Percentiles rank a stretch among this genome's conserved stretches.
Conservation (phyloP, 2,888 invertebrate genomes). For the Drosophila atripex region DNA sequence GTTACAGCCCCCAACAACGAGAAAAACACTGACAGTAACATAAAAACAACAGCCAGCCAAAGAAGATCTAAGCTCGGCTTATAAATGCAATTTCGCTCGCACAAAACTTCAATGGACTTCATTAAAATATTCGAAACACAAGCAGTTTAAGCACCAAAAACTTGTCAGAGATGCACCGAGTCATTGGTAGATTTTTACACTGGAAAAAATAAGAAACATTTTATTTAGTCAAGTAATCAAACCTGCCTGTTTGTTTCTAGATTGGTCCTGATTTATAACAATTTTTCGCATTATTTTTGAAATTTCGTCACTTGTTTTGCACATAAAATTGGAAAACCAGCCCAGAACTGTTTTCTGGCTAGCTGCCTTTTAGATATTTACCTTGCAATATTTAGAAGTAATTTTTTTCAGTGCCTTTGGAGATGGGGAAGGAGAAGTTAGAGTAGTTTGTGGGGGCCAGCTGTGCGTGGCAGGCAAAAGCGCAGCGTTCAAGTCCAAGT, state of each 20-base stretch:
- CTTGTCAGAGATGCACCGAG: constrained; percentile 30
- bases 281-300: background rate
- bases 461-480: constrained; percentile 53
- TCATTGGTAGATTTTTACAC: constrained; percentile 7
- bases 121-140: constrained; percentile 78
- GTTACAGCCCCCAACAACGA: constrained; percentile 67
- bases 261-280: background rate
- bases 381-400: background rate
- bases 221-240: no score
- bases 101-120: constrained; percentile 78
- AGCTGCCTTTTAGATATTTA: no score
- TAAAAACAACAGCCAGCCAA: constrained; percentile 62
- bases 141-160: constrained; percentile 66
- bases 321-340: no score
- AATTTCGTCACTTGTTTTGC: no score
- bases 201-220: background rate
- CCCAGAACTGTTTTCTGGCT: no score
- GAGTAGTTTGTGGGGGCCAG: constrained; percentile 42
- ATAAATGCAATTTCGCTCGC: constrained; percentile 79
- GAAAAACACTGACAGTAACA: constrained; percentile 66
- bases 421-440: constrained; percentile 26
- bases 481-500: constrained; percentile 43
- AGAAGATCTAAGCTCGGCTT: constrained; percentile 62
- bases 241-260: background rate
- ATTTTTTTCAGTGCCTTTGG: constrained; percentile 1